Percentiles rank a stretch among this genome's conserved stretches.
Conservation (phyloP, 2,113 vertebrate genomes). For the Microtus richardsoni region DNA sequence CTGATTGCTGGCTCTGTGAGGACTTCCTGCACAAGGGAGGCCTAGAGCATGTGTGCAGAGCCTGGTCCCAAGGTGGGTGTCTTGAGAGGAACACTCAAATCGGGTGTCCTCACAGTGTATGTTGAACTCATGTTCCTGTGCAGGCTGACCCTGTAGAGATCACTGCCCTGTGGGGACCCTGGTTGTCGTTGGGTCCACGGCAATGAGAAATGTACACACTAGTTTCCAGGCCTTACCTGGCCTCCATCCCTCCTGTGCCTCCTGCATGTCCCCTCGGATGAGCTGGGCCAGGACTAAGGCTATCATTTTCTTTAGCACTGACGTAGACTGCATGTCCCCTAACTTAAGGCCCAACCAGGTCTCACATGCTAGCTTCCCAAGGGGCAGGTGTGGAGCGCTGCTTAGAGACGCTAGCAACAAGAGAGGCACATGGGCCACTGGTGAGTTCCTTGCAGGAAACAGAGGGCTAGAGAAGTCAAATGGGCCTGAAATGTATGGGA, state of each 20-base stretch:
- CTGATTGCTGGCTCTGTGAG: background rate
- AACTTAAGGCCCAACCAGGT: accelerated
- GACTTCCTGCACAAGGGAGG: background rate
- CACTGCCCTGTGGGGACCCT: background rate
- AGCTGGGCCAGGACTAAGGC: background rate
- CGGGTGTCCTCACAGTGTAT: background rate
- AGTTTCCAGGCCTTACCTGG: accelerated
- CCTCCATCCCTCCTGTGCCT: accelerated
- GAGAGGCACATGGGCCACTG: accelerated
- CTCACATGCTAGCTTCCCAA: background rate
- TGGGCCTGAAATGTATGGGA: background rate
- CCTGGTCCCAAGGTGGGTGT: background rate
- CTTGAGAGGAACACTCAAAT: background rate
- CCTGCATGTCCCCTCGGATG: background rate
- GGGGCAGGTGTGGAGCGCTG: no score
- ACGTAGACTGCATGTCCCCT: accelerated
- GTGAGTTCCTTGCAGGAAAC: background rate
- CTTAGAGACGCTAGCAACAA: no score
- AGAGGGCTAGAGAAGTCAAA: background rate
- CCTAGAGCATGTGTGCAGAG: no score
- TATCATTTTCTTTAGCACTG: accelerated
- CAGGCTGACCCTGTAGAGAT: no score
- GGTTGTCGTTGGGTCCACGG: background rate
- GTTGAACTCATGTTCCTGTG: background rate
- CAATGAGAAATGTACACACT: accelerated